Percentiles rank a stretch among this genome's conserved stretches.
phyloP scores from a whole-genome alignment of 2,113 vertebrate species.

The Balaenoptera acutorostrata region DNA sequence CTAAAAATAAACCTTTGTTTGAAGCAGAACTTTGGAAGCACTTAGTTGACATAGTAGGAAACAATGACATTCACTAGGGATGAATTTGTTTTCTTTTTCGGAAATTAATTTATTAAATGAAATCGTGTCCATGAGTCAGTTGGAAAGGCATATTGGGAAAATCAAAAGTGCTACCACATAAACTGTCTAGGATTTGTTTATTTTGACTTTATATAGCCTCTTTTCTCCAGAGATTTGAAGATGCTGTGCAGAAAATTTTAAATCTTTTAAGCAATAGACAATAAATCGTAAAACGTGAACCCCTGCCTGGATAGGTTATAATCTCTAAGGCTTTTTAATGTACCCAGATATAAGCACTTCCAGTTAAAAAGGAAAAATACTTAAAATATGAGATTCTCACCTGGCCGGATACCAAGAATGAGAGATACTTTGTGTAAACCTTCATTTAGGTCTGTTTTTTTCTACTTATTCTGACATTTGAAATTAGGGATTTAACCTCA shows the following conservation, averaged over 20 bases:
- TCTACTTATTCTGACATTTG: neutral
- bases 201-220: slow-evolving; percentile 28
- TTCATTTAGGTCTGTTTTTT: neutral
- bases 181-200: slow-evolving; percentile 2
- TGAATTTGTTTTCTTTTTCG: slow-evolving; percentile 24
- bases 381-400: neutral
- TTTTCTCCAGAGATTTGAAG: slow-evolving; percentile 22
- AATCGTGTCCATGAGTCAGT: neutral
- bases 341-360: neutral
- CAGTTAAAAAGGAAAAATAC: neutral
- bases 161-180: neutral
- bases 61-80: neutral
- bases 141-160: slow-evolving; percentile 7
- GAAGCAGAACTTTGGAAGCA: neutral
- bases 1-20: neutral
- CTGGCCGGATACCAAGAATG: neutral
- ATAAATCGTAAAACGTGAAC: neutral
- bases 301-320: neutral
- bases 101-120: slow-evolving; percentile 59
- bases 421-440: neutral
- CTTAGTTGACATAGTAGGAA: neutral
- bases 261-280: slow-evolving; percentile 26
- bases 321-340: neutral
- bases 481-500: neutral
- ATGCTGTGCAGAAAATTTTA: neutral